Percentiles rank a stretch among this genome's conserved stretches.
Evolutionary conservation across 1,140 invertebrate genomes (phyloP).

Genomic region (Dendrolimus kikuchii): DNA sequence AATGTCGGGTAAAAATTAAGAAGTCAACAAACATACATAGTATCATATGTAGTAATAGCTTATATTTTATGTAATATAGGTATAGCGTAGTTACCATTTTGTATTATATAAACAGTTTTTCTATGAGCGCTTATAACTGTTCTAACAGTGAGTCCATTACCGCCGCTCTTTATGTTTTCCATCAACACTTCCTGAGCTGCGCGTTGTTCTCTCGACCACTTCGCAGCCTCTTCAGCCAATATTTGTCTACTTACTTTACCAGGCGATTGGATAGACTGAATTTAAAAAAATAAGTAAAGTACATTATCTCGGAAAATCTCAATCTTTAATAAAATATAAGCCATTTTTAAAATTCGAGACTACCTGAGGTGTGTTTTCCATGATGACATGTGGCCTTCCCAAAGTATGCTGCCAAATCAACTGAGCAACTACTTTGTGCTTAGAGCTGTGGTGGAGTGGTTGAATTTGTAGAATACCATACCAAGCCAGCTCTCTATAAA

Average conservation of each 20-base stretch:
- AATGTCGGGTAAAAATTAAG: no score
- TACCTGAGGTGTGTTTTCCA: slow-evolving; percentile 60
- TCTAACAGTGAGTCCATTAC: slow-evolving; percentile 57
- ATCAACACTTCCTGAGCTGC: slow-evolving; percentile 59
- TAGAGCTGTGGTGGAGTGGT: slow-evolving; percentile 54
- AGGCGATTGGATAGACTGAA: slow-evolving; percentile 52
- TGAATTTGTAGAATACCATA: slow-evolving; percentile 65
- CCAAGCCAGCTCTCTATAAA: slow-evolving; percentile 63
- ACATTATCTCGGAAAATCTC: not conserved
- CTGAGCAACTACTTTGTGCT: slow-evolving; percentile 54
- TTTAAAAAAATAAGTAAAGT: slow-evolving; percentile 6
- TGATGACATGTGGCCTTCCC: slow-evolving; percentile 55
- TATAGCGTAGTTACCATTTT: slow-evolving; percentile 37
- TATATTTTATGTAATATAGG: no score
- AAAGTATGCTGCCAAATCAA: slow-evolving; percentile 63
- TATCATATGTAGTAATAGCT: no score
- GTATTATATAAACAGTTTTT: slow-evolving; percentile 57
- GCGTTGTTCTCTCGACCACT: slow-evolving; percentile 60
- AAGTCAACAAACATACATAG: no score
- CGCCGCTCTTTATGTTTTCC: slow-evolving; percentile 64
- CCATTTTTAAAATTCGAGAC: not conserved
- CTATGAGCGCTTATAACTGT: slow-evolving; percentile 40
- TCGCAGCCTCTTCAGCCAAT: slow-evolving; percentile 56
- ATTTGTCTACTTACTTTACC: slow-evolving; percentile 60
- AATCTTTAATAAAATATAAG: no score